Base-by-base conservation (phyloP, 2,113 vertebrate species). In the Paramormyrops kingsleyae region DNA sequence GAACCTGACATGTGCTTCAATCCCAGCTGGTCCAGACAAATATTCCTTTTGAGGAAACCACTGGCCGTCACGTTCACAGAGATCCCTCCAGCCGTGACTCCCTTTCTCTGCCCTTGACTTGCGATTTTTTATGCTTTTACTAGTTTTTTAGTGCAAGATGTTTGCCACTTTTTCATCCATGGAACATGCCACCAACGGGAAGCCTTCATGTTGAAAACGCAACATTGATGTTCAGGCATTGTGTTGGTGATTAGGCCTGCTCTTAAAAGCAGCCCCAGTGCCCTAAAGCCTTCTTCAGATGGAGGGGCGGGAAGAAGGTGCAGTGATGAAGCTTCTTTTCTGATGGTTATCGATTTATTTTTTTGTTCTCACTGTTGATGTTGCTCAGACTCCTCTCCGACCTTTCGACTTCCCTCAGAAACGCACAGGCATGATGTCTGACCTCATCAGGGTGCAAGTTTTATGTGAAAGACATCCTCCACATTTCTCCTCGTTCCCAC, bases 51-150 rank as follows among this genome's bases (percentile, higher is more conserved):
- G 39, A 93, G 91, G 88, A 92, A 49, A 24, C 17, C 89, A 84
- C 93, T 87, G 89, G 59, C 93, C 92, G 91, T 86, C 87, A 49
- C 87, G 92, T 90, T 70, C 50, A 31, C 80, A 89, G 91, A 92
- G 62, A 92, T 92, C 92, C 92, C 91, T 93, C 91, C 84, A 90
- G 87, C 70, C 88, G 83, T 70, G 89, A 53, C 91, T 92, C 95
- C 93, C 93, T 92, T 91, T 17, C 92, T 96, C 95, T 92, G 91
- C 88, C 94, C 94, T 96, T 96, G 94, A 94, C 92, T 49, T 88
- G 74, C 94, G 59, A 77, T 91, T 88, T 90, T 83, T 94, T 91
- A 92, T 85, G 94, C 91, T 70, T 90, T 90, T 59, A 19, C 89
- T 90, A 93, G 88, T 90, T 87, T 88, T 39, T 56, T 12, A 8